Percentiles rank a stretch among this genome's conserved stretches.
Conservation (phyloP, 2,888 invertebrate genomes). For the Ophion costatus region DNA sequence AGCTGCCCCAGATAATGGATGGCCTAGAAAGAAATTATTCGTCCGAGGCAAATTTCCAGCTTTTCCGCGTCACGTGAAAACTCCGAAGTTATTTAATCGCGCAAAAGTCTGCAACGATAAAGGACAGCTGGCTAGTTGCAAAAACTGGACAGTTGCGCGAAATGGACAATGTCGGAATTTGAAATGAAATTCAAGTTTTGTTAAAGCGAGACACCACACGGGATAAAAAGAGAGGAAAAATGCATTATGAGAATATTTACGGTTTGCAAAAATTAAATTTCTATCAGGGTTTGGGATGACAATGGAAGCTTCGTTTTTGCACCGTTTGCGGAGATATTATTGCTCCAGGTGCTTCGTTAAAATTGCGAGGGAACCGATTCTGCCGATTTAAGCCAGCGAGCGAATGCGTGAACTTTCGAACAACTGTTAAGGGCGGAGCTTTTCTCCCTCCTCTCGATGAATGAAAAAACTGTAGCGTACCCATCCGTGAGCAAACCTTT, state of each 20-base stretch:
- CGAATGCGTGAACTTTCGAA: neutral
- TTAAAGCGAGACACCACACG: too few relatives aligned
- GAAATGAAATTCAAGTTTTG: too few relatives aligned
- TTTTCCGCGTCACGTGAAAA: slow-evolving; percentile 1
- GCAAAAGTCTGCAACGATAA: neutral
- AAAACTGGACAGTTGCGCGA: too few relatives aligned
- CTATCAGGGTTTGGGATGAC: neutral
- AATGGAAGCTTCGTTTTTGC: neutral
- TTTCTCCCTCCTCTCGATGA: neutral
- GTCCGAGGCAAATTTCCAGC: slow-evolving; percentile 3
- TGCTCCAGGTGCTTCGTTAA: neutral
- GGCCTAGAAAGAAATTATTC: slow-evolving; percentile 38
- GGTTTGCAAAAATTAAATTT: too few relatives aligned
- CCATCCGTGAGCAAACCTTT: neutral
- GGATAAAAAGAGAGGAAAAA: too few relatives aligned
- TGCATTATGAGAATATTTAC: too few relatives aligned
- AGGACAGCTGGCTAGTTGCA: too few relatives aligned
- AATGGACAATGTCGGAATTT: too few relatives aligned
- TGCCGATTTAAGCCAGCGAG: neutral
- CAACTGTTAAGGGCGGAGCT: neutral
- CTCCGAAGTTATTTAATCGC: neutral
- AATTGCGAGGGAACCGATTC: neutral
- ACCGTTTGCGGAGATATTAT: neutral
- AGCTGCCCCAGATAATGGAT: slow-evolving; percentile 51
- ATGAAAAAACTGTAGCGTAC: neutral